These are phyloP conservation scores for Malthinus seriepunctatus DNA, from an alignment of 2,888 invertebrate species.

Conservation along the genomic window DNA sequence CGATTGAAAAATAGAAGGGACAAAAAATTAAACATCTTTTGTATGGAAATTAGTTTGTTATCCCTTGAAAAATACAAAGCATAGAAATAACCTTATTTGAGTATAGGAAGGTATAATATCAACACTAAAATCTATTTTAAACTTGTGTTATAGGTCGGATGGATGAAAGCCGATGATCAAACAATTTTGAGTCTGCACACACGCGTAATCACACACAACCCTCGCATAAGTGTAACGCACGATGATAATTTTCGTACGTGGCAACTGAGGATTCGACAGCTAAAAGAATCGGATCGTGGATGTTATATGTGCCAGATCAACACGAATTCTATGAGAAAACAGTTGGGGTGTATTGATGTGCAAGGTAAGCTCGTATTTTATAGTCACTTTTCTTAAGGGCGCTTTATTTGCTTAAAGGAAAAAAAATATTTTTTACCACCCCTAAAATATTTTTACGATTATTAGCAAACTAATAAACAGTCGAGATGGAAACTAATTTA, in stretches of 20 bases:
- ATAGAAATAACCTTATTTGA: too few relatives aligned
- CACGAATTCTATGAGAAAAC: conserved; percentile 76
- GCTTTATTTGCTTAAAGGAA: neutral
- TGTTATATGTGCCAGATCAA: conserved; percentile 84
- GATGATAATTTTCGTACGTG: conserved; percentile 74
- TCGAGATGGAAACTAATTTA: too few relatives aligned
- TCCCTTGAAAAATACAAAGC: too few relatives aligned
- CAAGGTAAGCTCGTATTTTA: conserved; percentile 61
- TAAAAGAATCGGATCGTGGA: conserved; percentile 74
- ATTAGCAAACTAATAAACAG: neutral
- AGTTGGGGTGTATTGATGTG: conserved; percentile 76
- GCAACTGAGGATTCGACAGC: conserved; percentile 73
- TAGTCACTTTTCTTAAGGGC: neutral
- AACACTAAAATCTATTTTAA: conserved; percentile 6
- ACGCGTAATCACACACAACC: conserved; percentile 74
- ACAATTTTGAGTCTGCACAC: conserved; percentile 74
- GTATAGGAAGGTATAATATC: too few relatives aligned
- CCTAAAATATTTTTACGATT: conserved; percentile 1
- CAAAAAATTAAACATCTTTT: too few relatives aligned
- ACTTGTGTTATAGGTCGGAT: conserved; percentile 65
- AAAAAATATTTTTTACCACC: neutral
- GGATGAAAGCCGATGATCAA: conserved; percentile 76
- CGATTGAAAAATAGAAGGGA: too few relatives aligned
- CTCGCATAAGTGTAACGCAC: conserved; percentile 69
- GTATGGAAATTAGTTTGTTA: too few relatives aligned